Conservation (phyloP, 2,797 vertebrate species). For the Peromyscus aztecus region DNA sequence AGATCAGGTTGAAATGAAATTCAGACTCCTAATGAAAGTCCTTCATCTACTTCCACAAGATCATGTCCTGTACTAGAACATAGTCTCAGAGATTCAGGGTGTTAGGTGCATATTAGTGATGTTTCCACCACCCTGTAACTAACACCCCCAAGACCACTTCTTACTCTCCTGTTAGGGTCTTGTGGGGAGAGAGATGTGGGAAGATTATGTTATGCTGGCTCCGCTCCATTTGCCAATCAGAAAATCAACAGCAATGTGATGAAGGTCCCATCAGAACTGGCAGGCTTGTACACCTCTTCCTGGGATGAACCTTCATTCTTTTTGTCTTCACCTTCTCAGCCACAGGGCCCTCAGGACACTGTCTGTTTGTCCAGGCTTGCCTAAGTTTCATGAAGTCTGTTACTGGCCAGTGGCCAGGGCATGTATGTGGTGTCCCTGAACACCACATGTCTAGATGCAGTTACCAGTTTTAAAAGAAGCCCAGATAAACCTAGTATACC, state of each 20-base stretch:
- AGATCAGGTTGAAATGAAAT: neutral
- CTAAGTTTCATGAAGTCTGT: neutral
- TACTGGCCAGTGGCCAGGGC: neutral
- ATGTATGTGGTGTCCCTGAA: neutral
- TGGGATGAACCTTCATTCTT: neutral
- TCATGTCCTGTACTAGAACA: neutral
- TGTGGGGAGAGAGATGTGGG: neutral
- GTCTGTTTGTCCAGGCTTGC: neutral
- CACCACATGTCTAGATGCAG: neutral
- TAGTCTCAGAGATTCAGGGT: neutral
- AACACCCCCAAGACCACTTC: neutral
- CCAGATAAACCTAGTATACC: neutral
- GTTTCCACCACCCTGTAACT: neutral
- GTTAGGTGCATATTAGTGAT: neutral
- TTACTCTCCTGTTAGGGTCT: neutral
- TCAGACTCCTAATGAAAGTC: neutral
- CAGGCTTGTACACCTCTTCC: neutral
- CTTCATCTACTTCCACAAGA: neutral
- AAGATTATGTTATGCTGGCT: neutral
- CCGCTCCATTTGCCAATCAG: neutral
- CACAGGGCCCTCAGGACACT: neutral
- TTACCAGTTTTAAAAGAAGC: neutral
- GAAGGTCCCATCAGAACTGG: neutral
- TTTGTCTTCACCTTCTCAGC: neutral
- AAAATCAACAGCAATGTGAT: neutral